These are phyloP conservation scores for Craseonycteris thonglongyai DNA, from an alignment of 2,113 vertebrate species.

Conservation along the genomic window DNA sequence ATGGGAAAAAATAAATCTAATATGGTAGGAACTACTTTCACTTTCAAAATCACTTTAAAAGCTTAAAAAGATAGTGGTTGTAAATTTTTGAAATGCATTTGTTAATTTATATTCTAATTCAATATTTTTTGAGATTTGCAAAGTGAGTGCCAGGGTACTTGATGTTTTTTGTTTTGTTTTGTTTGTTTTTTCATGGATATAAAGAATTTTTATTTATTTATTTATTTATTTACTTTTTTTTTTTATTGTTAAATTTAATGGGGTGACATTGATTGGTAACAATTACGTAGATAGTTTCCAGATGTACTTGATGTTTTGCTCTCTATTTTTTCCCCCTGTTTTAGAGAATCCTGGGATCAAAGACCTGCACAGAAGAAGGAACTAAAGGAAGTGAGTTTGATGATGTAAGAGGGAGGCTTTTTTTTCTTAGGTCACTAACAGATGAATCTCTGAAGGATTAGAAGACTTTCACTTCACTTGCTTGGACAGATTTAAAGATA, in stretches of 20 bases:
- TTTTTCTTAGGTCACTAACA: constrained; percentile 45
- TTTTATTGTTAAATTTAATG: too few relatives aligned
- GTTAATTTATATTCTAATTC: constrained; percentile 5
- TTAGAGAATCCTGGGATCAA: constrained; percentile 42
- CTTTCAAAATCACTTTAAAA: constrained; percentile 25
- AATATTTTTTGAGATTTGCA: constrained; percentile 14
- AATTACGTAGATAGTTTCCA: too few relatives aligned
- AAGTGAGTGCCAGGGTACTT: not conserved
- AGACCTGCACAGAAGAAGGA: constrained; percentile 6
- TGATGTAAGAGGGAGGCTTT: constrained; percentile 35
- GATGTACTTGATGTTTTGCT: too few relatives aligned
- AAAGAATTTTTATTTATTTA: too few relatives aligned
- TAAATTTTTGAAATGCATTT: constrained; percentile 4
- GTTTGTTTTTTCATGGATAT: not conserved
- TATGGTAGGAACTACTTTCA: constrained; percentile 34
- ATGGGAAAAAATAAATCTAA: not conserved
- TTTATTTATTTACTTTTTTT: too few relatives aligned
- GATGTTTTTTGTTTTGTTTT: not conserved
- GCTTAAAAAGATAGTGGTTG: not conserved
- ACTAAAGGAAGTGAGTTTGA: constrained; percentile 35
- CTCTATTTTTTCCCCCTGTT: not conserved
- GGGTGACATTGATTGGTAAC: too few relatives aligned
- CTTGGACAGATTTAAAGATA: constrained; percentile 57
- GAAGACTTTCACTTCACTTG: constrained; percentile 40
- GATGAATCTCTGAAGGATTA: constrained; percentile 53